Evolutionary conservation across 2,113 vertebrate genomes (phyloP).

Genomic region (Gambusia affinis): DNA sequence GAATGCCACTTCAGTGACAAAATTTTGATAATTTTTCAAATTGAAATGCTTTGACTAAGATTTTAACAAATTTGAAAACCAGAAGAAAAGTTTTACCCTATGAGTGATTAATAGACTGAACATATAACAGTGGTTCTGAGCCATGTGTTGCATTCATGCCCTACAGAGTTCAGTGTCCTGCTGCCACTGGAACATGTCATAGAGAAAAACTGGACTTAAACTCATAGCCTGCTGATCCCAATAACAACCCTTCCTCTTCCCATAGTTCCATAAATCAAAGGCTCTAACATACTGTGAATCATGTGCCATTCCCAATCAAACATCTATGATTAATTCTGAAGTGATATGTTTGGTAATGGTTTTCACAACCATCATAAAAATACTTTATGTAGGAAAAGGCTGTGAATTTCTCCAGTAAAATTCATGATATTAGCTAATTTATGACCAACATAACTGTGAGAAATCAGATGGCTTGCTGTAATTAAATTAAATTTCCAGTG

Average conservation of each 20-base stretch:
- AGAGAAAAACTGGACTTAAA: neutral
- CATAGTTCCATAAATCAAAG: neutral
- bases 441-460: neutral
- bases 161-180: neutral
- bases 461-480: neutral
- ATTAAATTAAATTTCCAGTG: neutral
- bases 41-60: neutral
- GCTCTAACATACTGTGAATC: neutral
- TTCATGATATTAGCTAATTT: conserved; percentile 1
- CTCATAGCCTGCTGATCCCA: neutral
- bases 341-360: neutral
- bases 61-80: neutral
- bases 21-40: neutral
- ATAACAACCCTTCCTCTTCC: neutral
- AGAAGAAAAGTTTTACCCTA: neutral
- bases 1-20: neutral
- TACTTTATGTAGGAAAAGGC: neutral
- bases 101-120: neutral
- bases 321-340: neutral
- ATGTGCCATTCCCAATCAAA: neutral
- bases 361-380: neutral
- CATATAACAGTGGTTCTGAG: neutral
- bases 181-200: neutral
- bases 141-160: neutral
- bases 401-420: neutral